Percentiles rank a stretch among this genome's conserved stretches.
Conservation (phyloP, 2,113 vertebrate species). For the Apodemus speciosus region DNA sequence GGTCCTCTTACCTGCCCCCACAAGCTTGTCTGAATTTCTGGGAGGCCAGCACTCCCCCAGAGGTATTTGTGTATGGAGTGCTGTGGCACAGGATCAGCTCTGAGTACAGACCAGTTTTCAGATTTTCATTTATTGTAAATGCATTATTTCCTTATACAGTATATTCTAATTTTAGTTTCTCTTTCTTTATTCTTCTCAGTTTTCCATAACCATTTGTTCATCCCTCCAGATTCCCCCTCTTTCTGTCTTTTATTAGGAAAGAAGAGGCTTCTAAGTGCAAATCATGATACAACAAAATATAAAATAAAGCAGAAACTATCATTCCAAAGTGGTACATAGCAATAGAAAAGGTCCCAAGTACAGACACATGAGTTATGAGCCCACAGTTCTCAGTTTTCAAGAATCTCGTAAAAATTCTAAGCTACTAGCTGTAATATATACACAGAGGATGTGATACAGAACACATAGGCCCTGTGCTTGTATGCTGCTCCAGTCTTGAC, state of each 20-base stretch:
- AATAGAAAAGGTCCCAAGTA: background rate
- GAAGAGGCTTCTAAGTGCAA: background rate
- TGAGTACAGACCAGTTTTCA: background rate
- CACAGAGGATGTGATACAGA: background rate
- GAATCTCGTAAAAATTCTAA: background rate
- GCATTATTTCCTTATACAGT: background rate
- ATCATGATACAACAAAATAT: background rate
- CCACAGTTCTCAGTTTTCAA: background rate
- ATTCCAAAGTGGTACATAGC: background rate
- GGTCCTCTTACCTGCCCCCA: too few relatives aligned
- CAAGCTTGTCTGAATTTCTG: too few relatives aligned
- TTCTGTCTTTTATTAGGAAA: background rate
- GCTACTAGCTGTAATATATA: background rate
- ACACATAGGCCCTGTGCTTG: background rate
- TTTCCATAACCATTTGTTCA: background rate
- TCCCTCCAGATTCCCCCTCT: background rate
- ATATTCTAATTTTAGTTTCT: background rate
- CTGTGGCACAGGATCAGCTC: too few relatives aligned
- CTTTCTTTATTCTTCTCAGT: background rate
- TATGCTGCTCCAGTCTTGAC: background rate
- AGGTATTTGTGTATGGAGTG: too few relatives aligned
- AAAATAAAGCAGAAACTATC: background rate
- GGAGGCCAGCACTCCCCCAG: too few relatives aligned
- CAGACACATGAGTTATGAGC: background rate
- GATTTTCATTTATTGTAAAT: background rate